A percentile compares a stretch with the other conserved stretches of the same genome.
These are phyloP conservation scores for Drosophila miranda DNA, from an alignment of 1,140 invertebrate species.

Conservation along the genomic window DNA sequence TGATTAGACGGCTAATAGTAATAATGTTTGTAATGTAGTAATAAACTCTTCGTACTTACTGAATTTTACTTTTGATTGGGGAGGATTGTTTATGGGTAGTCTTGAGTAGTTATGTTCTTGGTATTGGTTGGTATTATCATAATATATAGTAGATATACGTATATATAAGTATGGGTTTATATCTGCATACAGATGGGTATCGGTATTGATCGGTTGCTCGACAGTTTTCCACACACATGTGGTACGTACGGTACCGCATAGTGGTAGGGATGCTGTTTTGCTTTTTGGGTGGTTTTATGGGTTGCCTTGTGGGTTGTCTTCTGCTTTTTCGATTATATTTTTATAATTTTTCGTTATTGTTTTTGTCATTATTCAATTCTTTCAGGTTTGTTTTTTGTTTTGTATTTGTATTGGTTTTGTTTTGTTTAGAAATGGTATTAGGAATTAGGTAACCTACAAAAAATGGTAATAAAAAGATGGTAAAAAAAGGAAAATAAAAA, in stretches of 20 bases:
- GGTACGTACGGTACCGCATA: too few species aligned
- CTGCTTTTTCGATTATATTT: slow-evolving; percentile 7
- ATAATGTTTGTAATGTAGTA: slow-evolving; percentile 29
- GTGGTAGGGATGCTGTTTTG: slow-evolving; percentile 39
- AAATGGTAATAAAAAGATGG: slow-evolving; percentile 82
- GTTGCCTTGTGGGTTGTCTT: too few species aligned
- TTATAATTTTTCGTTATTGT: slow-evolving; percentile 45
- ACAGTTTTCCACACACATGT: slow-evolving; percentile 12
- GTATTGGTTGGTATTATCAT: slow-evolving; percentile 26
- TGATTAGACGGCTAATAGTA: slow-evolving; percentile 37
- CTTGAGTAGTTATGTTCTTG: slow-evolving; percentile 35
- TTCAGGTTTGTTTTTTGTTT: slow-evolving; percentile 9
- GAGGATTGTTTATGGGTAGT: slow-evolving; percentile 39
- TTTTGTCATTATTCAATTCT: slow-evolving; percentile 17
- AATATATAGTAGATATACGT: slow-evolving; percentile 18
- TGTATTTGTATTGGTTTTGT: slow-evolving; percentile 31
- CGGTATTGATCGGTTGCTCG: slow-evolving; percentile 51
- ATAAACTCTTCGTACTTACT: slow-evolving; percentile 76
- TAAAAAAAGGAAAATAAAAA: slow-evolving; percentile 75
- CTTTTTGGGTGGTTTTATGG: slow-evolving; percentile 27
- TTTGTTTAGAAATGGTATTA: slow-evolving; percentile 70
- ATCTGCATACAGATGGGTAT: slow-evolving; percentile 44
- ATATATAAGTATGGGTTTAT: slow-evolving; percentile 37
- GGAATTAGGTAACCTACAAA: slow-evolving; percentile 83
- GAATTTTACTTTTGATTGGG: slow-evolving; percentile 63